Percentiles rank a stretch among this genome's conserved stretches.
Conservation (phyloP, 2,888 invertebrate genomes). For the Rhingia campestris region DNA sequence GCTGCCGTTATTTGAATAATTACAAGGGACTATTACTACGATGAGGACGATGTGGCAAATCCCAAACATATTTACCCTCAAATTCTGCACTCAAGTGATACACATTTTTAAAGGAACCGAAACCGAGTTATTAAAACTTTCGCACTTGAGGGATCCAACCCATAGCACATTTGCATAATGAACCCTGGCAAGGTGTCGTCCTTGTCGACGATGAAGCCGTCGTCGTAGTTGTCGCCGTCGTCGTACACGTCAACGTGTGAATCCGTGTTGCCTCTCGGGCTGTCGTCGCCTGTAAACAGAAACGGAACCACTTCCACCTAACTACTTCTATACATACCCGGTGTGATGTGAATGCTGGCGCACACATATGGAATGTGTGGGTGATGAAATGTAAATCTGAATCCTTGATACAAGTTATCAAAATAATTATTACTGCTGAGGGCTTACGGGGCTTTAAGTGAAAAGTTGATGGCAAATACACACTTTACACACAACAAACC, state of each 20-base stretch:
- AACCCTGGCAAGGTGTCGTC: conserved; percentile 69
- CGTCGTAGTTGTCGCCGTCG: conserved; percentile 4
- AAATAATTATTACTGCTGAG: conserved; percentile 70
- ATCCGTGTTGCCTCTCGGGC: conserved; percentile 2
- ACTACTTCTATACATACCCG: not conserved
- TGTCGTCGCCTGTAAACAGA: conserved; percentile 37
- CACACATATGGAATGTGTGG: not conserved
- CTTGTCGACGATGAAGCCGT: conserved; percentile 38
- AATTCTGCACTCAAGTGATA: conserved; percentile 50
- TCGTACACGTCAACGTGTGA: conserved; percentile 12
- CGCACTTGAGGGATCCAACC: conserved; percentile 67
- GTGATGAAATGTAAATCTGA: conserved; percentile 64
- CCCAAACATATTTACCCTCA: conserved; percentile 66
- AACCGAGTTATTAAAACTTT: conserved; percentile 74
- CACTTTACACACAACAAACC: not conserved
- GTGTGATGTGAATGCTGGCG: conserved; percentile 9
- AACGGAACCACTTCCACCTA: conserved; percentile 19
- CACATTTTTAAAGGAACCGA: conserved; percentile 58
- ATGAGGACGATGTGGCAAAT: conserved; percentile 44
- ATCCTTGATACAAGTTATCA: conserved; percentile 71
- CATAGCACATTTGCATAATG: conserved; percentile 69
- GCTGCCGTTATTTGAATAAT: conserved; percentile 59
- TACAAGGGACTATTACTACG: conserved; percentile 31
- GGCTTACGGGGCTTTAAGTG: conserved; percentile 64
- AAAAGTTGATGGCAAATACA: conserved; percentile 66